Base-by-base conservation (phyloP, 2,888 invertebrate genomes). In the Lepidonotus clava region DNA sequence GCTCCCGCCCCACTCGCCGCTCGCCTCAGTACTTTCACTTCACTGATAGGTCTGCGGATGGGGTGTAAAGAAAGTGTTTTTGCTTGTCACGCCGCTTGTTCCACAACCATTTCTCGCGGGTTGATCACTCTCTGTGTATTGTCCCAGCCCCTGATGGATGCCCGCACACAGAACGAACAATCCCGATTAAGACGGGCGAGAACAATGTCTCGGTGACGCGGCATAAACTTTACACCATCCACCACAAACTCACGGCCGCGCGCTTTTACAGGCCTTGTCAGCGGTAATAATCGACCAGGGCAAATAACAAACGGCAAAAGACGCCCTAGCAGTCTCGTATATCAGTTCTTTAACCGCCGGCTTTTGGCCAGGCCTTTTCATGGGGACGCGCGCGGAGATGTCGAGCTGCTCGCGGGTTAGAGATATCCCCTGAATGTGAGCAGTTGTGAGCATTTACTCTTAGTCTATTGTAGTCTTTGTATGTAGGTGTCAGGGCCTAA, bases 401-500 rank as follows among this genome's bases (percentile, higher is more conserved):
- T 4, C 56, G 56, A 56, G 56, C 56, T 14, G 56, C 56, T 56
- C 56, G n/a, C 14, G 56, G 18, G 18, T 11, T 56, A 56, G n/a
- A n/a, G 14, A 32, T 61, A 61, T 61, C 76, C 21, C 38, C 38
- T 28, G 21, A 76, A 76, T 76, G 76, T 76, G 76, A 76, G 40
- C 76, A 28, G 76, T 28, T 36, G 76, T 34, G 40, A 76, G 76
- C 24, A 34, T 34, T 76, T 76, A 40, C 36, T n/a, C 40, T 40
- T 76, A 28, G 38, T n/a, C 38, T 40, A 40, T 61, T 61, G 61
- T 61, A 38, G 40, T 40, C 76, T 40, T 76, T 76, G 76, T 76
- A 28, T 28, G 38, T 21, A 28, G 76, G 11, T 38, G 76, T 76
- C 76, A 76, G 40, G 76, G 76, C 76, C 76, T 76, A 76, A 76